A percentile compares a stretch with the other conserved stretches of the same genome.
These are phyloP conservation scores for Vulpes vulpes DNA, from an alignment of 2,113 vertebrate genomes.

Conservation along the genomic window DNA sequence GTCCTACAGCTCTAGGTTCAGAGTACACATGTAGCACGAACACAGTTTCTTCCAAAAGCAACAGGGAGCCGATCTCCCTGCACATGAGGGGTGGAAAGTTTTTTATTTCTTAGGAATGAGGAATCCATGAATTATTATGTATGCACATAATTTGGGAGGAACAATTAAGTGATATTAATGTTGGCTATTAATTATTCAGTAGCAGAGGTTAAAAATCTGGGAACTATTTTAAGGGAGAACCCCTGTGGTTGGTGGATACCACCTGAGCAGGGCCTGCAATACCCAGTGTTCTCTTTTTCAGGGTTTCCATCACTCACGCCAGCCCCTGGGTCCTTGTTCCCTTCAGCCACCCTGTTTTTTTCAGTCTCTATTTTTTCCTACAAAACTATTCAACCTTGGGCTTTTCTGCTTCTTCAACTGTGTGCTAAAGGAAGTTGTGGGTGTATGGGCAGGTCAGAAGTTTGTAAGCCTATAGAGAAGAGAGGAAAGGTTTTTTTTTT, in stretches of 20 bases:
- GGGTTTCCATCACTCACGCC: background rate
- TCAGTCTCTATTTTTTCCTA: background rate
- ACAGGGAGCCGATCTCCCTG: background rate
- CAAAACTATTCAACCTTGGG: background rate
- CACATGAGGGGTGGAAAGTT: background rate
- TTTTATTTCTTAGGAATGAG: constrained; percentile 2
- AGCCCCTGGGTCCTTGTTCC: background rate
- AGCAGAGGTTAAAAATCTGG: background rate
- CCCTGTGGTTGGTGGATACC: background rate
- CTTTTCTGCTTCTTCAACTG: background rate
- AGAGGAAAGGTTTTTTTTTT: background rate
- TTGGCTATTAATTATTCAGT: constrained; percentile 12
- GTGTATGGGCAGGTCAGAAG: background rate
- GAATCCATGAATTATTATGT: background rate
- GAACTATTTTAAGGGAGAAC: background rate
- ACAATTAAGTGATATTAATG: background rate
- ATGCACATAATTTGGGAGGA: background rate
- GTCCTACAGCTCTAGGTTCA: background rate
- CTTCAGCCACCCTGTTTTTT: background rate
- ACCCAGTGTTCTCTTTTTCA: background rate
- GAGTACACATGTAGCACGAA: background rate
- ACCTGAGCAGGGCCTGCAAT: background rate
- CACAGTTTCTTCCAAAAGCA: background rate
- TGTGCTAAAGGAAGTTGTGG: background rate
- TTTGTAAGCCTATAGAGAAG: background rate